phyloP scores from a whole-genome alignment of 2,113 vertebrate genomes.

The Oceanodroma tethys region DNA sequence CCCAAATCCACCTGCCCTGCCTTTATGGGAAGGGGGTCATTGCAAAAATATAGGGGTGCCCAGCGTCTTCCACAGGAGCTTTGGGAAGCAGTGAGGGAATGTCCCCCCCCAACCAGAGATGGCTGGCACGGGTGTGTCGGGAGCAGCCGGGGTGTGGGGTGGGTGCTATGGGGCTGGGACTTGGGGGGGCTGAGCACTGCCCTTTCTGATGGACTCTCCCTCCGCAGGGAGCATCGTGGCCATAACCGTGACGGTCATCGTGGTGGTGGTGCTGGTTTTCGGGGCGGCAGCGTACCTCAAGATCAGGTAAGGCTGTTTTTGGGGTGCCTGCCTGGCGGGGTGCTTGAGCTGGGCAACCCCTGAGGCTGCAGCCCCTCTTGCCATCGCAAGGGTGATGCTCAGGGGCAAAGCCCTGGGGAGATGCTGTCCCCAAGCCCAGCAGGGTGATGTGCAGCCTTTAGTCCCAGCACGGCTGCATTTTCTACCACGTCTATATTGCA shows the following conservation, averaged over 20 bases:
- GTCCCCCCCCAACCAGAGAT: fast-evolving
- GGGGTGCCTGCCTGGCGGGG: neutral
- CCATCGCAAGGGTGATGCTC: neutral
- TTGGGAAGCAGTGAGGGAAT: neutral
- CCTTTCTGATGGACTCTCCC: neutral
- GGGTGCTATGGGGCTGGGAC: neutral
- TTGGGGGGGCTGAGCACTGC: fast-evolving
- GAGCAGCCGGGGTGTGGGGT: neutral
- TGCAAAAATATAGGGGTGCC: fast-evolving
- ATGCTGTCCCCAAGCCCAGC: fast-evolving
- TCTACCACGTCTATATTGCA: fast-evolving
- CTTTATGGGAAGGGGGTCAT: neutral
- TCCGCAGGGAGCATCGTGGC: conserved; percentile 75
- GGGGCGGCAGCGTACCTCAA: conserved; percentile 73
- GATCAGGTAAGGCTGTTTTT: conserved; percentile 68
- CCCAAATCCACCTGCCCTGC: neutral
- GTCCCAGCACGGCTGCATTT: fast-evolving
- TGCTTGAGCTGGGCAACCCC: fast-evolving
- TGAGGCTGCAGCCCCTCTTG: neutral
- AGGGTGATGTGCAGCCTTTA: neutral
- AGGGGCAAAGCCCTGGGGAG: neutral
- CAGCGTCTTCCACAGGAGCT: neutral
- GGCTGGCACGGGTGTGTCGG: fast-evolving
- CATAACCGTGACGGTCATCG: conserved; percentile 73
- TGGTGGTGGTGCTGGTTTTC: conserved; percentile 74